A percentile compares a stretch with the other conserved stretches of the same genome.
phyloP scores from a whole-genome alignment of 2,797 vertebrate species.

The Centroberyx gerrardi region DNA sequence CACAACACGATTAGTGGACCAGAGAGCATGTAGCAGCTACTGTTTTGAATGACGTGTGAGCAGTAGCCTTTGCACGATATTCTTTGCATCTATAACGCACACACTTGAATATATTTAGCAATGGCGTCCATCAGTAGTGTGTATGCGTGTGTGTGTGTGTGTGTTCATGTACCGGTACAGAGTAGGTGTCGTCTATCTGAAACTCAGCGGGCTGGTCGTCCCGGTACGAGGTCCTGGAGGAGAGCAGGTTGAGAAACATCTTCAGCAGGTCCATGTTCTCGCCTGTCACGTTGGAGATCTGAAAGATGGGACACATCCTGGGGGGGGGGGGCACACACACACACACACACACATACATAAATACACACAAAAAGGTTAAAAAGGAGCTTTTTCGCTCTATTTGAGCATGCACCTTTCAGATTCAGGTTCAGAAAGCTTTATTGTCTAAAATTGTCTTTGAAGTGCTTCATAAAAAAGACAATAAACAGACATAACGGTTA shows the following conservation, averaged over 20 bases:
- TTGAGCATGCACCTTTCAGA: too few relatives aligned
- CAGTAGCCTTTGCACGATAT: background rate
- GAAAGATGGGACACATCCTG: conserved; percentile 98
- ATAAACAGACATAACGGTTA: too few relatives aligned
- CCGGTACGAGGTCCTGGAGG: conserved; percentile 94
- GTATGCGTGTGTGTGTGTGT: background rate
- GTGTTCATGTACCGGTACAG: conserved; percentile 89
- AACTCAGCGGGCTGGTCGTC: conserved; percentile 98
- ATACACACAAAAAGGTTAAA: conserved; percentile 11
- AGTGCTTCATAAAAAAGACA: too few relatives aligned
- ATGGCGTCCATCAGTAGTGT: background rate
- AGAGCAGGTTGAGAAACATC: conserved; percentile 98
- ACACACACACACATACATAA: background rate
- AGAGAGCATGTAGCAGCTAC: background rate
- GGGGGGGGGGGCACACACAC: conserved; percentile 3
- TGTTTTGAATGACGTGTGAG: background rate
- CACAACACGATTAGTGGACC: background rate
- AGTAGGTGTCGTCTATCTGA: conserved; percentile 99
- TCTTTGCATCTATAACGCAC: background rate
- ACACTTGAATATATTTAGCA: background rate
- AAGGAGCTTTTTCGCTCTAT: background rate
- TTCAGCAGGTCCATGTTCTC: conserved; percentile 98
- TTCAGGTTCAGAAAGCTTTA: too few relatives aligned
- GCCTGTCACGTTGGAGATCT: conserved; percentile 98
- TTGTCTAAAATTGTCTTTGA: too few relatives aligned